These are phyloP conservation scores for Hippocampus zosterae DNA, from an alignment of 2,113 vertebrate genomes.

Conservation along the genomic window DNA sequence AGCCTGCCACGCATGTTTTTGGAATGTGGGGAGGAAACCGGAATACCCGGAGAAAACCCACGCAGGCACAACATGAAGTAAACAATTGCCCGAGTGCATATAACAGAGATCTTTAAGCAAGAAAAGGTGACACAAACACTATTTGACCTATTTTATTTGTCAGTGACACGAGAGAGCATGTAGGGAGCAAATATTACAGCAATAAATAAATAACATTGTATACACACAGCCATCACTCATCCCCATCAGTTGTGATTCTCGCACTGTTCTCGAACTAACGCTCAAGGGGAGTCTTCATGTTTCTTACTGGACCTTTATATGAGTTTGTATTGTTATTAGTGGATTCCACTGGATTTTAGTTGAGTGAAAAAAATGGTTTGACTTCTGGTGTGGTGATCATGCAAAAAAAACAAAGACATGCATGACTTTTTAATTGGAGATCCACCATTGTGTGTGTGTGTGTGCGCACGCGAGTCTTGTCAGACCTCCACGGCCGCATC, in stretches of 20 bases:
- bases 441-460: neutral
- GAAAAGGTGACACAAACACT: neutral
- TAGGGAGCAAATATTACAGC: constrained; percentile 36
- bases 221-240: constrained; percentile 2
- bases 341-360: neutral
- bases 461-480: constrained; percentile 22
- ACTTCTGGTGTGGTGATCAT: neutral
- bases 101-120: neutral
- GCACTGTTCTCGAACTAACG: neutral
- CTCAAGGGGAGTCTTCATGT: neutral
- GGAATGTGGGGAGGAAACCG: no score
- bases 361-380: neutral
- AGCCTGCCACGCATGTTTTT: no score
- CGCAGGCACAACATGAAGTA: neutral
- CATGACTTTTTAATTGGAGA: neutral
- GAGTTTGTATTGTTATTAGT: neutral
- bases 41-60: no score
- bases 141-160: constrained; percentile 45
- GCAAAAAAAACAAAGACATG: neutral
- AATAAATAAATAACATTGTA: constrained; percentile 48
- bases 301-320: neutral
- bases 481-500: constrained; percentile 82
- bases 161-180: constrained; percentile 37
- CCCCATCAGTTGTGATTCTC: neutral
- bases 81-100: neutral